A percentile compares a stretch with the other conserved stretches of the same genome.
phyloP scores from a whole-genome alignment of 1,140 invertebrate genomes.

The Drosophila pseudoananassae region DNA sequence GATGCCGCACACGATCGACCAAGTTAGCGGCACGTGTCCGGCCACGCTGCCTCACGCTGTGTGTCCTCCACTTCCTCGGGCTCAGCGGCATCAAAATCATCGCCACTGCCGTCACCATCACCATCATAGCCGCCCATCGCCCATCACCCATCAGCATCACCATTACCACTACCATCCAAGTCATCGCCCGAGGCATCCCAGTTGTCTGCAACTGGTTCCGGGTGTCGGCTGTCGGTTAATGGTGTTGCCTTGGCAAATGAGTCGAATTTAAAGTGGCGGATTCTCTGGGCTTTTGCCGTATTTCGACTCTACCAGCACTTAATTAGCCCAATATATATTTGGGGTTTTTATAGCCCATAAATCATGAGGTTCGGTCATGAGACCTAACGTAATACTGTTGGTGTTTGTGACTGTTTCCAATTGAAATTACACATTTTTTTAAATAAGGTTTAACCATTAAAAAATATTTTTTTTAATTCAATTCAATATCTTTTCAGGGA shows the following conservation, averaged over 20 bases:
- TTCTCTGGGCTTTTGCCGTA: slow-evolving; percentile 7
- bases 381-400: slow-evolving; percentile 6
- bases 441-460: neutral
- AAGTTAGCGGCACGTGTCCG: slow-evolving; percentile 75
- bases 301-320: slow-evolving; percentile 51
- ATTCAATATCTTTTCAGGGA: neutral
- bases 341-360: slow-evolving; percentile 38
- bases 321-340: slow-evolving; percentile 58
- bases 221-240: slow-evolving; percentile 38
- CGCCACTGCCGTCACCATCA: slow-evolving; percentile 9
- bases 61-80: slow-evolving; percentile 42
- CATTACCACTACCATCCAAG: slow-evolving; percentile 3
- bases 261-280: slow-evolving; percentile 65
- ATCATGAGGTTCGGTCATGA: slow-evolving; percentile 39
- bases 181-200: slow-evolving; percentile 53
- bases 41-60: slow-evolving; percentile 65
- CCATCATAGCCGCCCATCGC: slow-evolving; percentile 16
- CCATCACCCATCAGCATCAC: slow-evolving; percentile 8
- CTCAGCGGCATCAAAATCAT: slow-evolving; percentile 3
- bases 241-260: slow-evolving; percentile 41
- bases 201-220: slow-evolving; percentile 54
- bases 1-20: slow-evolving; percentile 75
- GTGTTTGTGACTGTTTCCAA: neutral
- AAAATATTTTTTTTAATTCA: neutral
- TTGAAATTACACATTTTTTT: neutral